These are phyloP conservation scores for Tuta absoluta DNA, from an alignment of 2,888 invertebrate genomes.

Conservation along the genomic window DNA sequence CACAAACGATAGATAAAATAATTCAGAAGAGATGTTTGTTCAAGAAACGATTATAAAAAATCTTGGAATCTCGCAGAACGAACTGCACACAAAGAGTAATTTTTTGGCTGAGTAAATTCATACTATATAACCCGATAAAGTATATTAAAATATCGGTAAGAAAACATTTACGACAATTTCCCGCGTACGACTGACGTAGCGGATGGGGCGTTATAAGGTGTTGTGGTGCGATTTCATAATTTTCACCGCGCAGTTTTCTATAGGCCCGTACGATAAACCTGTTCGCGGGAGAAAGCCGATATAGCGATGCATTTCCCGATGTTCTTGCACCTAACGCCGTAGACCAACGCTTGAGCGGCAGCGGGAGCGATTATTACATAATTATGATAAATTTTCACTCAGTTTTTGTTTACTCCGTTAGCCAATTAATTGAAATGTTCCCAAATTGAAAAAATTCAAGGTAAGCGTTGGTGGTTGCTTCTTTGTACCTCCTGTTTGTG, in stretches of 20 bases:
- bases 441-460: too few relatives aligned
- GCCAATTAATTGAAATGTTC: too few relatives aligned
- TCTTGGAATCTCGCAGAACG: too few relatives aligned
- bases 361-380: not conserved
- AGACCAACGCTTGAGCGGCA: not conserved
- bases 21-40: too few relatives aligned
- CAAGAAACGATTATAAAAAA: too few relatives aligned
- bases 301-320: constrained; percentile 67
- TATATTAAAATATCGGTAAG: not conserved
- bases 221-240: constrained; percentile 62
- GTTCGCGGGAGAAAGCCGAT: constrained; percentile 68
- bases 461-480: too few relatives aligned
- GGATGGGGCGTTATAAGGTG: constrained; percentile 7
- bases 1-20: too few relatives aligned
- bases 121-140: not conserved
- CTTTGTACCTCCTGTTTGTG: too few relatives aligned
- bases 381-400: too few relatives aligned
- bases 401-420: too few relatives aligned
- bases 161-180: constrained; percentile 8
- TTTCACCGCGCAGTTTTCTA: constrained; percentile 68
- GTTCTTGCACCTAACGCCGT: constrained; percentile 52
- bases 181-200: not conserved
- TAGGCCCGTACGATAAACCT: constrained; percentile 63
- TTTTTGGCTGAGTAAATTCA: too few relatives aligned
- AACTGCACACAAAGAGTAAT: too few relatives aligned